These are phyloP conservation scores for Adela reaumurella DNA, from an alignment of 2,888 invertebrate species.

Conservation along the genomic window DNA sequence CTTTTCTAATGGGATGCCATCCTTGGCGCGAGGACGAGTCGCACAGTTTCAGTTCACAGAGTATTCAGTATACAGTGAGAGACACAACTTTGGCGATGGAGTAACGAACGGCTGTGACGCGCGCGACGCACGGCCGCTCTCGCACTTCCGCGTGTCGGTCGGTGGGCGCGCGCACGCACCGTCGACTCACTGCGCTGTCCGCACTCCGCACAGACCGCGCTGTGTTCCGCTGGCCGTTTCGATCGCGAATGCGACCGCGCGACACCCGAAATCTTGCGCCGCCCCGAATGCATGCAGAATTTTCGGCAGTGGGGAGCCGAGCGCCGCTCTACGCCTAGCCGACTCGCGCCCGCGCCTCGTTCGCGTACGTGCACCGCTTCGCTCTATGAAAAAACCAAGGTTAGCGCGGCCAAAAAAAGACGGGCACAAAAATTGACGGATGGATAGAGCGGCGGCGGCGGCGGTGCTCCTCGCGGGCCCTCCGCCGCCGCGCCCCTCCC, in stretches of 20 bases:
- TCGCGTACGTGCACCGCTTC: slow-evolving; percentile 53
- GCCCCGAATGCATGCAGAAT: slow-evolving; percentile 52
- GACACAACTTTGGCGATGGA: background rate
- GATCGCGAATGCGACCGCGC: slow-evolving; percentile 41
- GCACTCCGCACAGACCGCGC: slow-evolving; percentile 30
- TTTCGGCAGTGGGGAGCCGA: slow-evolving; percentile 42
- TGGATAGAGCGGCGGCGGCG: no score
- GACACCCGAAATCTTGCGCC: slow-evolving; percentile 49
- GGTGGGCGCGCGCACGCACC: slow-evolving; percentile 29
- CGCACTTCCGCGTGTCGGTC: slow-evolving; percentile 51
- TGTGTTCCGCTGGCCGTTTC: slow-evolving; percentile 39
- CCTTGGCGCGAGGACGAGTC: slow-evolving; percentile 34
- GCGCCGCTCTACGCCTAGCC: slow-evolving; percentile 23
- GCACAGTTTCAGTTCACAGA: slow-evolving; percentile 39
- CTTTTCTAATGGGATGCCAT: background rate
- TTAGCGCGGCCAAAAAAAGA: slow-evolving; percentile 57
- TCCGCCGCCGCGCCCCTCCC: slow-evolving; percentile 10
- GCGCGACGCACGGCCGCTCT: slow-evolving; percentile 3
- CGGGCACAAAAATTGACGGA: slow-evolving; percentile 51
- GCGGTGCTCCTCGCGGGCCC: slow-evolving; percentile 37
- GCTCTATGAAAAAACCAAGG: slow-evolving; percentile 53
- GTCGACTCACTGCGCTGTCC: slow-evolving; percentile 9
- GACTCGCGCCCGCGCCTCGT: slow-evolving; percentile 46
- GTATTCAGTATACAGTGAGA: background rate
- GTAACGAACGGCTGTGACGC: no score